Base-by-base conservation (phyloP, 2,113 vertebrate species). In the Pteronura brasiliensis region DNA sequence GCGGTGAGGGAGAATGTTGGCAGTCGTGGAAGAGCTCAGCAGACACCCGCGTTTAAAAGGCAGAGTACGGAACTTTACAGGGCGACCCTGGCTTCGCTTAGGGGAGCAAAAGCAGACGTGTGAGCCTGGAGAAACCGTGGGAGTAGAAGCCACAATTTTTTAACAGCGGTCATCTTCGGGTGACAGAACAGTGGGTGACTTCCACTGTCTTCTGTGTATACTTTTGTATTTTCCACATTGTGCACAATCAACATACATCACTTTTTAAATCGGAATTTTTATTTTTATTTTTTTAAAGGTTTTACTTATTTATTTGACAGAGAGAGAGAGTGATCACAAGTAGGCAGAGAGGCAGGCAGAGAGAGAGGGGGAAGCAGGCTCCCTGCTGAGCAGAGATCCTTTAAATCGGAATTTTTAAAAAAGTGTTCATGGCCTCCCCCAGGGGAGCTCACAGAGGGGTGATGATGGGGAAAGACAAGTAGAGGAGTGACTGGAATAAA, bases 41-140 rank as follows among this genome's bases (percentile, higher is more conserved):
- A 25, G 4, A 0, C 11, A 1, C 12, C 14, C 31, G 5, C 11
- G 7, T 44, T 47, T 15, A 13, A 31, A 36, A 63, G 29, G 17
- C 79, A 49, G 79, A 34, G 17, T 11, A 1, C 44, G 65, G 39
- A 87, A 59, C 52, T 18, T 89, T 1, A 7, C 36, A 3, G 29
- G 4, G 71, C 5, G 67, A 11, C 29, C 47, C 42, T 23, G n/a
- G 14, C 63, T 82, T 76, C 65, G 2, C 44, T 29, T 12, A 59
- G 47, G 18, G 36, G 7, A 65, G 20, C 12, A 31, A 18, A 61
- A 12, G 29, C 20, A 0, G 17, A 12, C 0, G 3, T 34, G 7
- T 15, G 79, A 83, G 13, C 47, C 61, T 44, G 84, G 74, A 55
- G 52, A 55, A 18, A 52, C 49, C 49, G 52, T 55, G 52, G 15